A percentile compares a stretch with the other conserved stretches of the same genome.
Evolutionary conservation across 2,113 vertebrate genomes (phyloP).

Genomic region (Gopherus evgoodei): DNA sequence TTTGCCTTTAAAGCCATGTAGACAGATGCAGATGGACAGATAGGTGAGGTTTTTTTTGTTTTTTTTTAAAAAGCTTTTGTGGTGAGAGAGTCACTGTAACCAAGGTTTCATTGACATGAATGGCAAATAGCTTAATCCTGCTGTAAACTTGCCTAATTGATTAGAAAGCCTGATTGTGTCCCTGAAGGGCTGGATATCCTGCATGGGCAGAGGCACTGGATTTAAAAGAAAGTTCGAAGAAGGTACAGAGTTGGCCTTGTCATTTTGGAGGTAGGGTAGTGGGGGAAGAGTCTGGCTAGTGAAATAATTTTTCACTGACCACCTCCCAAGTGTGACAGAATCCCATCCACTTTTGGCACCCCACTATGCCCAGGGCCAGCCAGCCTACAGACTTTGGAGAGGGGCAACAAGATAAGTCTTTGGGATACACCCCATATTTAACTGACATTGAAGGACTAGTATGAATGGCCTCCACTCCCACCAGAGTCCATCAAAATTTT

Average conservation of each 20-base stretch:
- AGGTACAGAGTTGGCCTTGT: neutral
- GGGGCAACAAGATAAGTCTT: rapidly evolving
- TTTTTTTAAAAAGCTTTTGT: neutral
- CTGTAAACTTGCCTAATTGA: slow-evolving; percentile 49
- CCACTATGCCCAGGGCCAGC: neutral
- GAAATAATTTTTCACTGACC: neutral
- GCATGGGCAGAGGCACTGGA: neutral
- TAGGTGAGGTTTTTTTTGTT: neutral
- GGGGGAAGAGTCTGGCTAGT: neutral
- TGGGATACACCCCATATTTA: neutral
- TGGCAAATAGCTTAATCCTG: slow-evolving; percentile 23
- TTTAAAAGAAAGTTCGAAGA: neutral
- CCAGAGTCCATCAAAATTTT: neutral
- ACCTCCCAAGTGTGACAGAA: rapidly evolving
- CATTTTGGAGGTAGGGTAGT: neutral
- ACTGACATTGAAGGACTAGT: neutral
- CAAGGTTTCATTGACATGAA: neutral
- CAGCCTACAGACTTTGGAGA: rapidly evolving
- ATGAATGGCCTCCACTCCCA: neutral
- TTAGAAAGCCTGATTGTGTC: slow-evolving; percentile 50
- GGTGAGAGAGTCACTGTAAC: neutral
- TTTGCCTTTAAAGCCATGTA: neutral
- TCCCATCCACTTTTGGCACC: rapidly evolving
- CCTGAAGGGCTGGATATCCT: neutral
- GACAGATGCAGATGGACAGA: neutral